Evolutionary conservation across 2,113 vertebrate genomes (phyloP).

Genomic region (Mobula birostris): DNA sequence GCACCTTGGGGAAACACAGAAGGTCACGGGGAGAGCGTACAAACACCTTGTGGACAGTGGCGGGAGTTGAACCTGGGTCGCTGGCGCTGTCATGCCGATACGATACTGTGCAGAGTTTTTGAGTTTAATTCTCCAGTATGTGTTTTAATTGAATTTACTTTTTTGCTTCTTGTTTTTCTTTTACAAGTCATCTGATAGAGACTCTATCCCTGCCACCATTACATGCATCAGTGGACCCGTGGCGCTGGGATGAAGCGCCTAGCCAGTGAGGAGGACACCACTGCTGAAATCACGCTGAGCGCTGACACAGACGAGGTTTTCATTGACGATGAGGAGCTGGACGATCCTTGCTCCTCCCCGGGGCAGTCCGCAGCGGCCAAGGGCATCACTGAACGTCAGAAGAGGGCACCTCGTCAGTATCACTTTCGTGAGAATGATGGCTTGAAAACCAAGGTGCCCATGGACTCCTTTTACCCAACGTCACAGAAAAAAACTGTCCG

Average conservation of each 20-base stretch:
- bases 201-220: too few species aligned
- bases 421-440: constrained; percentile 49
- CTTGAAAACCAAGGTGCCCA: constrained; percentile 55
- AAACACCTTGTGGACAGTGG: too few species aligned
- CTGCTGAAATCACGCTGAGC: constrained; percentile 50
- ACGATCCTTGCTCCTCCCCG: background rate
- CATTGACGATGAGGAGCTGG: constrained; percentile 49
- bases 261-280: constrained; percentile 52
- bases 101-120: background rate
- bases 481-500: constrained; percentile 10
- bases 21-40: too few species aligned
- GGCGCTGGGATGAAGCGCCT: constrained; percentile 62
- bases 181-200: background rate
- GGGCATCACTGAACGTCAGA: background rate
- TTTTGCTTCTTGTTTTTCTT: background rate
- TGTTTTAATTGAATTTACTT: background rate
- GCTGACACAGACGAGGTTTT: constrained; percentile 55
- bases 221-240: background rate
- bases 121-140: background rate
- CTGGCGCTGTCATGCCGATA: too few species aligned
- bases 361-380: background rate
- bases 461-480: constrained; percentile 70
- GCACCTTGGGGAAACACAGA: too few species aligned
- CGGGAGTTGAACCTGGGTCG: too few species aligned
- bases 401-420: background rate